Evolutionary conservation across 1,140 invertebrate genomes (phyloP), one percentile per base, ranked within the genome.

Genomic region (Pseudomyrmex pallidus): DNA sequence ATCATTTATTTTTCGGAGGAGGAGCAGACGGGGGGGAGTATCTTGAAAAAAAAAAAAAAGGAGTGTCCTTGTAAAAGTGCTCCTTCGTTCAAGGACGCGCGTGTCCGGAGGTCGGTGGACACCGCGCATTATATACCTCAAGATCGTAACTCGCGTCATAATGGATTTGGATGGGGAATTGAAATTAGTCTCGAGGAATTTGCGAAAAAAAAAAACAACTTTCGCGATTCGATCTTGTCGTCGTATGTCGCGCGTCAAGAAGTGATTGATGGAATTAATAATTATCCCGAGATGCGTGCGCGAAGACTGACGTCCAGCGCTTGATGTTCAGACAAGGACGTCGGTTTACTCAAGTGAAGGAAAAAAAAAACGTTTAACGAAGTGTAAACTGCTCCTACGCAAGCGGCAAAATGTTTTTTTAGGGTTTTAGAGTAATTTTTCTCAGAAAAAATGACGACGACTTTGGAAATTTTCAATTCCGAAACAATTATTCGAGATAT

Each of bases 261-360:
- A 10, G 0, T 77, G 64, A 78, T 59, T 78, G 15, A 78, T 78
- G 20, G 7, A 8, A 78, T 78, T 59, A 35, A 78, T 78, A 78
- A 78, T 78, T 70, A n/a, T 20, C 3, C 15, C 5, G 44, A 64
- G 12, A 78, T 70, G 13, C 7, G 20, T 4, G 25, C 20, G 5
- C 5, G 68, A 70, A 70, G 10, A 0, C 25, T 44, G 63, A 64
- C 61, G 50, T 76, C 17, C 35, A 78, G 13, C 35, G 13, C 35
- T 68, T 57, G 15, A 12, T 57, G 35, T 25, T 44, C 57, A 15
- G 54, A 78, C 10, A 78, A 78, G 20, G 15, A 15, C 74, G 54
- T 54, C 17, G 9, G 1, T 77, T 77, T 1, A 57, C 25, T 13
- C 56, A n/a, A 54, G 5, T 17, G 66, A 12, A 15, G n/a, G n/a